Conservation (phyloP, 2,888 invertebrate genomes). For the Chrysolina oricalcia region DNA sequence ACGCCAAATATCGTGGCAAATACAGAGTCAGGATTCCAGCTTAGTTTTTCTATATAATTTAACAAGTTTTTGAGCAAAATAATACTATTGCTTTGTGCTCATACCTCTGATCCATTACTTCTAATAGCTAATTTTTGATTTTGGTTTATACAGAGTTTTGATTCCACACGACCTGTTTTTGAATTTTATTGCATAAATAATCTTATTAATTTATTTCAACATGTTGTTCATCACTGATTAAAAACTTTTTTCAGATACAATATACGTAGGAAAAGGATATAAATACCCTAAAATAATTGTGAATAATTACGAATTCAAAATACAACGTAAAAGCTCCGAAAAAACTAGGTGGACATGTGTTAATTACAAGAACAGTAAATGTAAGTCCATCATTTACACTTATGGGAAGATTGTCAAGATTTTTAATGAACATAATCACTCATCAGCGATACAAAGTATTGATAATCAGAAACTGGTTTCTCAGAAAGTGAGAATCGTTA, state of each 20-base stretch:
- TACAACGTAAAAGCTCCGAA: constrained; percentile 48
- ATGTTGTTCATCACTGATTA: not conserved
- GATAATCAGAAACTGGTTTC: constrained; percentile 39
- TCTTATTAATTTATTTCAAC: too few relatives aligned
- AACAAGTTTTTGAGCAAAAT: too few relatives aligned
- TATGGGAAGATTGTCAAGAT: constrained; percentile 46
- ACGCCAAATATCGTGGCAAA: too few relatives aligned
- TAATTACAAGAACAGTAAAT: constrained; percentile 47
- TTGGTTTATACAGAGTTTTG: too few relatives aligned
- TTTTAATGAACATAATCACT: constrained; percentile 57
- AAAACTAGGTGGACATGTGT: constrained; percentile 55
- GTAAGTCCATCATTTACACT: constrained; percentile 44
- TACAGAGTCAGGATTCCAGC: too few relatives aligned
- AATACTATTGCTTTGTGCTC: too few relatives aligned
- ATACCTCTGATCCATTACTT: too few relatives aligned
- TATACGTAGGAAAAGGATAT: constrained; percentile 57
- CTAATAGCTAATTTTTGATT: too few relatives aligned
- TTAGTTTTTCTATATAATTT: too few relatives aligned
- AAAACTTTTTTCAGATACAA: constrained; percentile 50
- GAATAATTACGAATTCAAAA: constrained; percentile 54
- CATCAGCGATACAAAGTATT: constrained; percentile 25
- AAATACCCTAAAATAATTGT: constrained; percentile 59
- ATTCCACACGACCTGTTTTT: too few relatives aligned
- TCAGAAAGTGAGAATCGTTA: constrained; percentile 47
- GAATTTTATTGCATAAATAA: too few relatives aligned